A percentile compares a stretch with the other conserved stretches of the same genome.
Evolutionary conservation across 2,888 invertebrate genomes (phyloP).

Genomic region (Chrysolina oricalcia): DNA sequence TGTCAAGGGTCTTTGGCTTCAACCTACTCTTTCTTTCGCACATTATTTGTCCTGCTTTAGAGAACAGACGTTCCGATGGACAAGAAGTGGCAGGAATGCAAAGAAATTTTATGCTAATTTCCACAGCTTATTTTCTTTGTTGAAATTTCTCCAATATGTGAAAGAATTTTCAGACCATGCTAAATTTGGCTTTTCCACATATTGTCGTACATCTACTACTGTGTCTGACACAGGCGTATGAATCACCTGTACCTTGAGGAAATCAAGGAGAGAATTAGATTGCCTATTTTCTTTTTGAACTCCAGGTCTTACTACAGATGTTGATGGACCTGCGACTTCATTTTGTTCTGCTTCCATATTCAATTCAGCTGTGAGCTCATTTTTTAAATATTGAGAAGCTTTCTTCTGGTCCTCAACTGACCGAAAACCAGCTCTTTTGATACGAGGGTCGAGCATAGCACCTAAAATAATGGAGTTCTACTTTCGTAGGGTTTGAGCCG

Average conservation of each 20-base stretch:
- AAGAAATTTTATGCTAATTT: conserved; percentile 29
- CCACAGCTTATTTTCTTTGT: conserved; percentile 22
- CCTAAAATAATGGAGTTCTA: conserved; percentile 30
- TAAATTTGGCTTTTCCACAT: conserved; percentile 29
- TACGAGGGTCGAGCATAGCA: conserved; percentile 27
- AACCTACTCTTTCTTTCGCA: conserved; percentile 18
- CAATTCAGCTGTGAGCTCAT: conserved; percentile 23
- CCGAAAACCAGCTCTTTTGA: conserved; percentile 27
- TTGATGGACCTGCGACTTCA: conserved; percentile 10
- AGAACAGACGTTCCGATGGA: conserved; percentile 35
- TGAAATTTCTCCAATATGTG: conserved; percentile 29
- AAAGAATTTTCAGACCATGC: conserved; percentile 8
- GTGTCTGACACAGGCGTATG: conserved; percentile 30
- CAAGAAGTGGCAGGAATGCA: conserved; percentile 33
- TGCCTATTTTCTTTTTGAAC: conserved; percentile 10
- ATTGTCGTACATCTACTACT: conserved; percentile 31
- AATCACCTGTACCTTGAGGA: conserved; percentile 17
- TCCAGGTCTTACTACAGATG: neutral
- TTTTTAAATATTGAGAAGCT: conserved; percentile 19
- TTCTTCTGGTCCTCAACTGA: conserved; percentile 23
- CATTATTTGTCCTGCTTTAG: conserved; percentile 33
- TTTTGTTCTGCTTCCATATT: conserved; percentile 10
- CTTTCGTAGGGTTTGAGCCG: conserved; percentile 1
- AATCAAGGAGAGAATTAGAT: conserved; percentile 13
- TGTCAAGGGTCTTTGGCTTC: conserved; percentile 25